A percentile compares a stretch with the other conserved stretches of the same genome.
Evolutionary conservation across 1,140 invertebrate genomes (phyloP).

Genomic region (Zaprionus kolodkinae): DNA sequence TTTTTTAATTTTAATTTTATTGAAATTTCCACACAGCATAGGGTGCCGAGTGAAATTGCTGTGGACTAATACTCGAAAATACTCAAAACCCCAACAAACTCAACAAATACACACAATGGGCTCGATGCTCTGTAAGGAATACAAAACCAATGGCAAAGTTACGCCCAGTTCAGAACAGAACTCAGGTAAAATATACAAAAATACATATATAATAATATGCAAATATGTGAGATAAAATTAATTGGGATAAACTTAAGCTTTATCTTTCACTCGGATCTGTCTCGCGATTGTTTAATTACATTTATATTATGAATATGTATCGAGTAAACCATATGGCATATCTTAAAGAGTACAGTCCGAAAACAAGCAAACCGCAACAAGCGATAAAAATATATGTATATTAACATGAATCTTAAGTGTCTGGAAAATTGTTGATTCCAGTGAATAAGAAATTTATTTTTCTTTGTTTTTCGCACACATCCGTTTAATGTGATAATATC

Average conservation of each 20-base stretch:
- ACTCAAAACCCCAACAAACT: slow-evolving; percentile 3
- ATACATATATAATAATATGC: not conserved
- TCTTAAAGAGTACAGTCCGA: not conserved
- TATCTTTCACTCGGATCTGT: not conserved
- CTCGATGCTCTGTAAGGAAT: slow-evolving; percentile 73
- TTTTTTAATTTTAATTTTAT: not conserved
- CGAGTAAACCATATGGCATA: too few relatives aligned
- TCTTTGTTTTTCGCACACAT: not conserved
- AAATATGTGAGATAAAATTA: not conserved
- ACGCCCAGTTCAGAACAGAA: slow-evolving; percentile 65
- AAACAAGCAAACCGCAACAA: not conserved
- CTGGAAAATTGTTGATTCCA: not conserved
- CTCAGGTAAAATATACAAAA: slow-evolving; percentile 47
- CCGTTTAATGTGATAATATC: slow-evolving; percentile 7
- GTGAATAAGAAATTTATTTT: not conserved
- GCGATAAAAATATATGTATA: not conserved
- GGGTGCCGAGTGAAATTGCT: not conserved
- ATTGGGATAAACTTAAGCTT: not conserved
- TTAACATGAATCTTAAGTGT: not conserved
- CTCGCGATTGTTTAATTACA: too few relatives aligned
- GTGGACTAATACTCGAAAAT: slow-evolving; percentile 10
- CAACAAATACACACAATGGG: slow-evolving; percentile 59
- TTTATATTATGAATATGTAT: not conserved
- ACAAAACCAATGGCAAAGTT: slow-evolving; percentile 67
- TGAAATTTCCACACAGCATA: not conserved